phyloP scores from a whole-genome alignment of 1,140 invertebrate species.

The Danaus plexippus region DNA sequence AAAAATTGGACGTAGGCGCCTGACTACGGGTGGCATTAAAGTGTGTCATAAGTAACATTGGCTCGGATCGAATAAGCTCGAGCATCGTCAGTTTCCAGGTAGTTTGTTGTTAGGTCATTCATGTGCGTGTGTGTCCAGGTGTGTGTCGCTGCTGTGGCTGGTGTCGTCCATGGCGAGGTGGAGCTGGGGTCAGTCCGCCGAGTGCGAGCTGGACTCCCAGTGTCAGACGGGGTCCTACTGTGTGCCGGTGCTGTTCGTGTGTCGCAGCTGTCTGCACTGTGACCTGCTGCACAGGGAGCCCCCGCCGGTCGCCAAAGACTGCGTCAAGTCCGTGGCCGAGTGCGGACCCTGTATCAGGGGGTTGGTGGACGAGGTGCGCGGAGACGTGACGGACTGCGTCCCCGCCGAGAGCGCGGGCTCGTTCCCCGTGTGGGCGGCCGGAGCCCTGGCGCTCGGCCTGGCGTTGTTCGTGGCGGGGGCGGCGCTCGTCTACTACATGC shows the following conservation, averaged over 20 bases:
- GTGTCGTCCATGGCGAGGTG: constrained; percentile 15
- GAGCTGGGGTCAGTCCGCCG: constrained; percentile 22
- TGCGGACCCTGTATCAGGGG: constrained; percentile 45
- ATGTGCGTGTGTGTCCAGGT: constrained; percentile 21
- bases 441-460: constrained; percentile 21
- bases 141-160: constrained; percentile 23
- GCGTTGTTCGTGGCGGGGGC: constrained; percentile 25
- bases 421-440: constrained; percentile 35
- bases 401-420: constrained; percentile 11
- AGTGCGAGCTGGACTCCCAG: constrained; percentile 29
- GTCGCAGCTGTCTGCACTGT: constrained; percentile 43
- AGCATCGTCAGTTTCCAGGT: background rate
- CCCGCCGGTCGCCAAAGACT: constrained; percentile 12
- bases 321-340: constrained; percentile 38
- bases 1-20: too few species aligned
- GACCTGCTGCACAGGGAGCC: constrained; percentile 34
- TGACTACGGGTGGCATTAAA: too few species aligned
- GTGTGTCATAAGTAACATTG: too few species aligned
- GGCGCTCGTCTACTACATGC: constrained; percentile 28
- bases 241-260: constrained; percentile 27
- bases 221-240: constrained; percentile 42
- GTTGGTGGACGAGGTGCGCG: constrained; percentile 27
- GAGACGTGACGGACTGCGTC: constrained; percentile 32
- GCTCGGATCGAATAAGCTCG: too few species aligned
- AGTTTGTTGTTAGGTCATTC: background rate